Evolutionary conservation across 2,113 vertebrate species (phyloP).

Genomic region (Boulengeromyrus knoepffleri): DNA sequence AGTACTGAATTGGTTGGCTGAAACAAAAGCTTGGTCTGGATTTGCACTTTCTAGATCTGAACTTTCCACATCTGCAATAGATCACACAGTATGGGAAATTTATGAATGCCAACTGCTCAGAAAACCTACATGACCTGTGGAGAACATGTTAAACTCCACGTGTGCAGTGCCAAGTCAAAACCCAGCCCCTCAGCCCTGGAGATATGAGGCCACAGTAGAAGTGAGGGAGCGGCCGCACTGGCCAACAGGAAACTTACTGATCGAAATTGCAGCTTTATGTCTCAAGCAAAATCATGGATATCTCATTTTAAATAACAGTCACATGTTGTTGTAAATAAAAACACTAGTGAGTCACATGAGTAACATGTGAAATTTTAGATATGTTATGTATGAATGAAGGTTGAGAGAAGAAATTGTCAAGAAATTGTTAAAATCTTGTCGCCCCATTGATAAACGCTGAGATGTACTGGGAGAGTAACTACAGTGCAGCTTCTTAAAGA

Average conservation of each 20-base stretch:
- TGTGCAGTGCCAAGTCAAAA: neutral
- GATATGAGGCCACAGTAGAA: neutral
- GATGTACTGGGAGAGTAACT: neutral
- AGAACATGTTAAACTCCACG: neutral
- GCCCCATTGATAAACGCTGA: neutral
- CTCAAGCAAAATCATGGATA: neutral
- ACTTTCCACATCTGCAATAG: neutral
- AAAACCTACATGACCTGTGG: neutral
- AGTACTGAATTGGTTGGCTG: neutral
- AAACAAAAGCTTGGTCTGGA: neutral
- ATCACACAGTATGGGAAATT: neutral
- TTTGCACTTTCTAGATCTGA: neutral
- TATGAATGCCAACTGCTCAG: neutral
- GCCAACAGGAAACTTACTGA: neutral
- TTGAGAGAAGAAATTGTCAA: neutral
- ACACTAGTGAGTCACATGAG: neutral
- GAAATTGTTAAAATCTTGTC: neutral
- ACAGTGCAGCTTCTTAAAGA: neutral
- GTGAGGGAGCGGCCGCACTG: neutral
- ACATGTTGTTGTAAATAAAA: neutral
- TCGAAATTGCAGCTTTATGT: neutral
- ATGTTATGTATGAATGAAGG: neutral
- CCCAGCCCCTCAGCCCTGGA: neutral
- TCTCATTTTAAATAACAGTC: neutral
- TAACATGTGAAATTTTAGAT: neutral